These are phyloP conservation scores for Lasioglossum vierecki DNA, from an alignment of 2,888 invertebrate genomes.

Conservation along the genomic window DNA sequence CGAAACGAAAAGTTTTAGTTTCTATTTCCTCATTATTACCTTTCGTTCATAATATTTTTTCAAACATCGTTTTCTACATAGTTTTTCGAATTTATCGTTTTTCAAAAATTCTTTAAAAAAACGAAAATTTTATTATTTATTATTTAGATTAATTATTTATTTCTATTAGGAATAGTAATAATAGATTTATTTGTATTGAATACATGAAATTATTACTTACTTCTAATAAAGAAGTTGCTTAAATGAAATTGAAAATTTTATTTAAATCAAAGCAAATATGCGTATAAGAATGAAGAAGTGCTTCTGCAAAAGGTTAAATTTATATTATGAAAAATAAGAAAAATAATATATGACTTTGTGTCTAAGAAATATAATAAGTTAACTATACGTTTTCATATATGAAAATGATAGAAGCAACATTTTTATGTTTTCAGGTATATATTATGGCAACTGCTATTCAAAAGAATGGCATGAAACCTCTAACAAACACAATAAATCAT, in stretches of 20 bases:
- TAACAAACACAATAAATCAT: conserved; percentile 87
- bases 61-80: neutral
- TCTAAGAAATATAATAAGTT: neutral
- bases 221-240: neutral
- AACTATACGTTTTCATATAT: neutral
- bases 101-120: neutral
- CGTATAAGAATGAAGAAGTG: neutral
- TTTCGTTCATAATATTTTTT: neutral
- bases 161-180: neutral
- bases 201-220: neutral
- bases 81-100: neutral
- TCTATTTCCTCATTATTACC: neutral
- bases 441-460: conserved; percentile 93
- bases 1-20: neutral
- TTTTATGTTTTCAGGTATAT: conserved; percentile 73
- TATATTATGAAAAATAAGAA: neutral
- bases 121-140: neutral
- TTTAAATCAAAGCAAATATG: neutral
- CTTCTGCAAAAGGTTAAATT: neutral
- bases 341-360: neutral
- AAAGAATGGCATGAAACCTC: conserved; percentile 92
- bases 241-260: neutral
- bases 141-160: neutral
- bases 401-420: neutral
- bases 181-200: neutral